Conservation (phyloP, 2,113 vertebrate genomes). For the Hyla sarda region DNA sequence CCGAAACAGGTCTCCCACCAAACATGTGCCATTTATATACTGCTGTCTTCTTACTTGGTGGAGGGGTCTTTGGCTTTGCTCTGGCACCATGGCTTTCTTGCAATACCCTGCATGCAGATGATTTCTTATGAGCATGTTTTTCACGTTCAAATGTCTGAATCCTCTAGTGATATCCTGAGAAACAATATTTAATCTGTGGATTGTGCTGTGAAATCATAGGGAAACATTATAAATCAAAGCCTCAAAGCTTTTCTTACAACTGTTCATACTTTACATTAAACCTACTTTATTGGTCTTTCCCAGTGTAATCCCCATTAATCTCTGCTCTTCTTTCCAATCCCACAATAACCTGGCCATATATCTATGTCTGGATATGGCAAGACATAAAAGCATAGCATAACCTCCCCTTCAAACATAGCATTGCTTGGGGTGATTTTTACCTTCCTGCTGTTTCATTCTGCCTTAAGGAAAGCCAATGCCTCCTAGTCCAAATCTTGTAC, state of each 20-base stretch:
- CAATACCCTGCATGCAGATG: too few relatives aligned
- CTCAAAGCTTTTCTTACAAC: background rate
- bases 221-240: background rate
- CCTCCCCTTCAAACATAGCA: too few relatives aligned
- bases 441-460: slow-evolving; percentile 7
- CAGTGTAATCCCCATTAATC: background rate
- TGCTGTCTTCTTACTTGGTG: too few relatives aligned
- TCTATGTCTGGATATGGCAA: background rate
- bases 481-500: slow-evolving; percentile 19
- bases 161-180: too few relatives aligned
- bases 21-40: too few relatives aligned
- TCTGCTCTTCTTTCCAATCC: background rate
- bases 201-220: too few relatives aligned
- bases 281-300: background rate
- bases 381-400: background rate
- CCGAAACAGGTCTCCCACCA: too few relatives aligned
- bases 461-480: background rate
- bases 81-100: too few relatives aligned
- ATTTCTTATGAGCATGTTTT: too few relatives aligned
- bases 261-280: background rate
- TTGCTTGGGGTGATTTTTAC: slow-evolving; percentile 16
- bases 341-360: slow-evolving; percentile 21
- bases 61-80: too few relatives aligned
- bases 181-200: background rate
- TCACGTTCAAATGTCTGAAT: too few relatives aligned